phyloP scores from a whole-genome alignment of 2,113 vertebrate genomes.

The rabbit (Oryctolagus cuniculus) region DNA sequence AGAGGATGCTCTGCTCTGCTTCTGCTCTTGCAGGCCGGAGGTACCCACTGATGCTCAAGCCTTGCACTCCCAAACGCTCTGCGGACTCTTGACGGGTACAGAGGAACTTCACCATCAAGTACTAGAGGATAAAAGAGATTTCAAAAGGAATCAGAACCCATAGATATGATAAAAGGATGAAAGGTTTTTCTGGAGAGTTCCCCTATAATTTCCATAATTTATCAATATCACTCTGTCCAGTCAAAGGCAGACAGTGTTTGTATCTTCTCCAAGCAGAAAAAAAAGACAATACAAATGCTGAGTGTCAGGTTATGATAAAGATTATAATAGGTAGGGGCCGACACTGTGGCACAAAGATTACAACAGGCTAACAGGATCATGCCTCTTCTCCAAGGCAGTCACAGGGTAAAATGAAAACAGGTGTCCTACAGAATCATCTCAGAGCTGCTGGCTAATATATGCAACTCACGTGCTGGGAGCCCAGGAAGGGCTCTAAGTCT shows the following conservation, averaged over 20 bases:
- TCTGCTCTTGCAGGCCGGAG: constrained; percentile 87
- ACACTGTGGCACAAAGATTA: too few species aligned
- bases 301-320: background rate
- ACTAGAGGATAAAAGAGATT: constrained; percentile 86
- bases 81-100: constrained; percentile 95
- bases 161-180: background rate
- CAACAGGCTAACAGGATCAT: too few species aligned
- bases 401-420: background rate
- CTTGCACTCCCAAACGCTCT: constrained; percentile 95
- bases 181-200: background rate
- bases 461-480: background rate
- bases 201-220: background rate
- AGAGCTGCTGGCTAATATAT: background rate
- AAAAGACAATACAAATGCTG: background rate
- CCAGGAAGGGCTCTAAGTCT: background rate
- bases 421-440: background rate
- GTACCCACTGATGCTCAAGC: constrained; percentile 94
- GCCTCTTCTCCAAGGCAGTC: background rate
- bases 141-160: background rate
- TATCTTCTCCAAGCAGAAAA: background rate
- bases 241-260: background rate
- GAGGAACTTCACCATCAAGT: constrained; percentile 98
- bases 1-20: constrained; percentile 87
- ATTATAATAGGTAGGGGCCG: background rate
- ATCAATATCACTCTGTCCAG: background rate